Evolutionary conservation across 2,797 vertebrate species (phyloP), one percentile per base, ranked within the genome.

Genomic region (Spheniscus humboldti): DNA sequence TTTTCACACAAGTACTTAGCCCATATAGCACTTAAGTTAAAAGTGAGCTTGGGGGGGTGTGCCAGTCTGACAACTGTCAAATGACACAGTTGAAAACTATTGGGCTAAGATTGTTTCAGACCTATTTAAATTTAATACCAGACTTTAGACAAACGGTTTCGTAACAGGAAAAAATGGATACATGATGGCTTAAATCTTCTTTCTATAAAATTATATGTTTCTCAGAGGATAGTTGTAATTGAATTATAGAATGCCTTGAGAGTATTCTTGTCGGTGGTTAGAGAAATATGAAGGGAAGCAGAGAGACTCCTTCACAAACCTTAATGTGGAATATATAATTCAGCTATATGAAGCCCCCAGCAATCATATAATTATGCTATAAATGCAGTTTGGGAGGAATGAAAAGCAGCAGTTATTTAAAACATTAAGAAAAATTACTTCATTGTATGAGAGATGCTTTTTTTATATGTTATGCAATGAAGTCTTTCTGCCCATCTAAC

Each of bases 141-240:
- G 92, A 94, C 77, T 96, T 97, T 67, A 96, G 97, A 97, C 82
- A 97, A 97, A 98, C 97, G 92, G 92, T 97, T 98, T 97, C 96
- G 95, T 97, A 98, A 97, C 90, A 94, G 94, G 94, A 94, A 79
- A 93, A 91, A 97, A 92, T 89, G 96, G 95, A 95, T 98, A 92
- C 95, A 84, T 96, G 96, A 97, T 97, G 94, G 91, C 88, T 98
- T 97, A 97, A 97, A 95, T 97, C 97, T 97, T 97, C 94, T 97
- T 97, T 96, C 96, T 97, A 91, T 98, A 95, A 97, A 98, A 98
- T 97, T 96, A 97, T 97, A 97, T 97, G 94, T 97, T 97, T 98
- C 97, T 98, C 97, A 94, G 95, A 97, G 97, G 97, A 93, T 84
- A 97, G 90, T 96, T 97, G 94, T 97, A 98, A 98, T 98, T 98